Conservation (phyloP, 2,888 invertebrate genomes). For the Tigriopus californicus region DNA sequence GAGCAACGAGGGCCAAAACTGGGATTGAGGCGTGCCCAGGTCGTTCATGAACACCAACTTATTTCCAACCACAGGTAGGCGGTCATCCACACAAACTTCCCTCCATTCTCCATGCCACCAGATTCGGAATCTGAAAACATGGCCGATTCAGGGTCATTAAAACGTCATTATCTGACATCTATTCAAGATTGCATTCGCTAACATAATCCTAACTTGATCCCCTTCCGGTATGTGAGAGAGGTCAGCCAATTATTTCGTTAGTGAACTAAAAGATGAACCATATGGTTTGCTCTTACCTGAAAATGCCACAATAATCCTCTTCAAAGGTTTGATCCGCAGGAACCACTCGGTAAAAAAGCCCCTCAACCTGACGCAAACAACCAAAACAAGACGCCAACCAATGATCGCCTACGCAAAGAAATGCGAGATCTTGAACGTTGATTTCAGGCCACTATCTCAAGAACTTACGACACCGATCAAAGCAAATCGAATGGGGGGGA, state of each 20-base stretch:
- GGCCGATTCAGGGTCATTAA: constrained; percentile 36
- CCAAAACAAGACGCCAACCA: constrained; percentile 79
- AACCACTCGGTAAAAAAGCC: constrained; percentile 72
- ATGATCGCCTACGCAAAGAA: constrained; percentile 46
- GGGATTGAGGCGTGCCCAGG: constrained; percentile 46
- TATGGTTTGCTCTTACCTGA: constrained; percentile 25
- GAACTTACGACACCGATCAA: too few relatives aligned
- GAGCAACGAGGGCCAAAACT: constrained; percentile 70
- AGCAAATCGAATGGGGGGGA: too few relatives aligned
- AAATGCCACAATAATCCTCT: constrained; percentile 40
- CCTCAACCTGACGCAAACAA: constrained; percentile 61
- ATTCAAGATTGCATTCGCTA: not conserved
- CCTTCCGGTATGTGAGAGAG: too few relatives aligned
- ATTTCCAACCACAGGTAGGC: constrained; percentile 68
- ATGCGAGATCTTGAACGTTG: not conserved
- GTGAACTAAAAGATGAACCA: too few relatives aligned
- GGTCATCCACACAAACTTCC: constrained; percentile 70
- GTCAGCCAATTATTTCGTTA: not conserved
- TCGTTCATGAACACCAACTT: constrained; percentile 64
- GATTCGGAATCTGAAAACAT: constrained; percentile 50
- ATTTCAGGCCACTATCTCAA: too few relatives aligned
- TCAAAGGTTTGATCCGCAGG: constrained; percentile 71
- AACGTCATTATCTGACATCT: not conserved
- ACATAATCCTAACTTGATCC: too few relatives aligned
- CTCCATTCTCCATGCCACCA: constrained; percentile 92